Conservation (phyloP, 2,797 vertebrate species). For the Nannoperca australis region DNA sequence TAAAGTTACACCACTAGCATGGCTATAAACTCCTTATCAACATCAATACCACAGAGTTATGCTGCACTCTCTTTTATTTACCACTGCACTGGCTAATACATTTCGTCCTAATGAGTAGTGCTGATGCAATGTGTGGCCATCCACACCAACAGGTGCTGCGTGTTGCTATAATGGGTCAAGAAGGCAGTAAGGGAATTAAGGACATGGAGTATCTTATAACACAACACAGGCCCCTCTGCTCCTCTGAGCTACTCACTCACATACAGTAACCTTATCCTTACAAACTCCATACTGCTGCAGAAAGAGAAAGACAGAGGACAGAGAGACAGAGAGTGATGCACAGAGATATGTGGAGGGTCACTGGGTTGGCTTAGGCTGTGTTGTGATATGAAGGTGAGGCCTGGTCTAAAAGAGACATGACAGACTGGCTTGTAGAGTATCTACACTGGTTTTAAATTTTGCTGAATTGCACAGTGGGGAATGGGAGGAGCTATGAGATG, state of each 20-base stretch:
- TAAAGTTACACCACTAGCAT: background rate
- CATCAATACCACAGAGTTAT: background rate
- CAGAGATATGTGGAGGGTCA: slow-evolving; percentile 49
- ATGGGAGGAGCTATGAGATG: slow-evolving; percentile 10
- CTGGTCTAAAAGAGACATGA: slow-evolving; percentile 25
- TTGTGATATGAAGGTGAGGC: slow-evolving; percentile 3
- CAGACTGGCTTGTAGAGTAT: slow-evolving; percentile 9
- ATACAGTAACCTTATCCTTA: slow-evolving; percentile 56
- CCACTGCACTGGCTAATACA: background rate
- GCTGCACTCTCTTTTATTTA: slow-evolving; percentile 18
- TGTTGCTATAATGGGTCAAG: slow-evolving; percentile 19
- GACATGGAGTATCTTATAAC: slow-evolving; percentile 57
- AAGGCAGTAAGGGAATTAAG: slow-evolving; percentile 30
- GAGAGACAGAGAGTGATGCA: slow-evolving; percentile 20
- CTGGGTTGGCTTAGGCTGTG: slow-evolving; percentile 34
- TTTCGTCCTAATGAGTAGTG: background rate
- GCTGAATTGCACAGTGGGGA: slow-evolving; percentile 41
- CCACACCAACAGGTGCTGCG: slow-evolving; percentile 39
- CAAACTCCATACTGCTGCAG: slow-evolving; percentile 24
- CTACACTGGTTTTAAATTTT: slow-evolving; percentile 14
- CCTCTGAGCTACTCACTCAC: slow-evolving; percentile 23
- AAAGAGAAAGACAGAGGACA: slow-evolving; percentile 33
- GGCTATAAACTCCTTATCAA: background rate
- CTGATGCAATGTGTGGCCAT: slow-evolving; percentile 36
- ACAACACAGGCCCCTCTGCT: slow-evolving; percentile 52